A percentile compares a stretch with the other conserved stretches of the same genome.
phyloP scores from a whole-genome alignment of 2,113 vertebrate species.

The Coreoperca whiteheadi region DNA sequence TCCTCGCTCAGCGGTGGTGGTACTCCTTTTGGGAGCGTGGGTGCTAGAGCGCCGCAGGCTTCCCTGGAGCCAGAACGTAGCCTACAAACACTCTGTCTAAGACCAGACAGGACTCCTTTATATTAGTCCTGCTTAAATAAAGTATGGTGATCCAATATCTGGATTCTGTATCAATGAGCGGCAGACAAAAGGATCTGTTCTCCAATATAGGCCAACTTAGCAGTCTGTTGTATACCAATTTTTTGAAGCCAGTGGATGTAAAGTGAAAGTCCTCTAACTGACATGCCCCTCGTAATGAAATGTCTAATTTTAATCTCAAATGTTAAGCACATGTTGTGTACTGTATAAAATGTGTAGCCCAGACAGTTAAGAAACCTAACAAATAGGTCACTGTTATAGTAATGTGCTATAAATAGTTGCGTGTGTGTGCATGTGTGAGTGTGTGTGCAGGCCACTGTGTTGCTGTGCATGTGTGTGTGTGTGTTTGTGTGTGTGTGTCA shows the following conservation, averaged over 20 bases:
- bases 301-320: conserved; percentile 39
- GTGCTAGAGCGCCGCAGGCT: conserved; percentile 80
- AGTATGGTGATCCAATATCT: conserved; percentile 61
- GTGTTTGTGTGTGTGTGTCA: conserved; percentile 43
- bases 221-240: conserved; percentile 4
- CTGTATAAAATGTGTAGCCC: conserved; percentile 31
- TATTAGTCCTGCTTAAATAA: conserved; percentile 77
- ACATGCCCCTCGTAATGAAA: conserved; percentile 13
- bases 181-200: conserved; percentile 36
- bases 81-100: conserved; percentile 78
- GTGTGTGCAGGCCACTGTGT: conserved; percentile 20
- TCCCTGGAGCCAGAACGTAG: conserved; percentile 79
- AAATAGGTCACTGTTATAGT: conserved; percentile 79
- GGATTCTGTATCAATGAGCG: conserved; percentile 50
- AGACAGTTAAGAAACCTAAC: conserved; percentile 65
- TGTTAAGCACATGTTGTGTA: conserved; percentile 23
- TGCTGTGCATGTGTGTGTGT: conserved; percentile 23
- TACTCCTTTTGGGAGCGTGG: conserved; percentile 76
- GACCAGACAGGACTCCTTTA: conserved; percentile 74
- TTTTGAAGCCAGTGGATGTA: conserved; percentile 1
- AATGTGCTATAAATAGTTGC: conserved; percentile 75
- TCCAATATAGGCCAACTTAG: conserved; percentile 20
- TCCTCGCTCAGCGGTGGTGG: conserved; percentile 68
- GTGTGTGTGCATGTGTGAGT: conserved; percentile 26
- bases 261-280: neutral